Percentiles rank a stretch among this genome's conserved stretches.
phyloP scores from a whole-genome alignment of 1,140 invertebrate species.

The Saccostrea glomerata region DNA sequence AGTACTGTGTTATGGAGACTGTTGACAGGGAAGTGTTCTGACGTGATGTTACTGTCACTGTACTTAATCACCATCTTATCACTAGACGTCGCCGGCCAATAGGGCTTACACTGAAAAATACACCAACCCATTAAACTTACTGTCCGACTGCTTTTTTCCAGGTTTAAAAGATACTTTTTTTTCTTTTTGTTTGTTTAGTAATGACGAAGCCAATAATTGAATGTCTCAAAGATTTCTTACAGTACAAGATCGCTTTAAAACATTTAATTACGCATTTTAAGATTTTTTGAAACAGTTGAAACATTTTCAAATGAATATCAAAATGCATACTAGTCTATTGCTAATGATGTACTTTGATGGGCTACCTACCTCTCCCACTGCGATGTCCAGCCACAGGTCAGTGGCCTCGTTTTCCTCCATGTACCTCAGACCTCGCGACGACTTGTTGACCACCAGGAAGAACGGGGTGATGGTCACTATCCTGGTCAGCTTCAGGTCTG shows the following conservation, averaged over 20 bases:
- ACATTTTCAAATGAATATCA: too few species aligned
- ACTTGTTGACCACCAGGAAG: conserved; percentile 81
- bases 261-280: too few species aligned
- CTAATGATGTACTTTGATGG: too few species aligned
- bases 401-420: conserved; percentile 92
- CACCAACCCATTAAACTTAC: too few species aligned
- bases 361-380: conserved; percentile 82
- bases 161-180: too few species aligned
- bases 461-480: conserved; percentile 77
- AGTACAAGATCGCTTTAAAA: too few species aligned
- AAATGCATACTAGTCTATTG: too few species aligned
- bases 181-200: too few species aligned
- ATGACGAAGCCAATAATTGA: too few species aligned
- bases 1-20: conserved; percentile 86
- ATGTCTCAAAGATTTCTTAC: too few species aligned
- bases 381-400: conserved; percentile 90
- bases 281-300: too few species aligned
- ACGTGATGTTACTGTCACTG: conserved; percentile 87
- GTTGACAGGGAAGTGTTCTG: conserved; percentile 88
- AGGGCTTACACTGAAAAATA: conserved; percentile 82
- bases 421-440: conserved; percentile 85
- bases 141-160: too few species aligned
- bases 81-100: conserved; percentile 90
- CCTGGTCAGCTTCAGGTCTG: conserved; percentile 74
- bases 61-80: conserved; percentile 90